phyloP scores from a whole-genome alignment of 2,888 invertebrate species.

The Mayetiola destructor region DNA sequence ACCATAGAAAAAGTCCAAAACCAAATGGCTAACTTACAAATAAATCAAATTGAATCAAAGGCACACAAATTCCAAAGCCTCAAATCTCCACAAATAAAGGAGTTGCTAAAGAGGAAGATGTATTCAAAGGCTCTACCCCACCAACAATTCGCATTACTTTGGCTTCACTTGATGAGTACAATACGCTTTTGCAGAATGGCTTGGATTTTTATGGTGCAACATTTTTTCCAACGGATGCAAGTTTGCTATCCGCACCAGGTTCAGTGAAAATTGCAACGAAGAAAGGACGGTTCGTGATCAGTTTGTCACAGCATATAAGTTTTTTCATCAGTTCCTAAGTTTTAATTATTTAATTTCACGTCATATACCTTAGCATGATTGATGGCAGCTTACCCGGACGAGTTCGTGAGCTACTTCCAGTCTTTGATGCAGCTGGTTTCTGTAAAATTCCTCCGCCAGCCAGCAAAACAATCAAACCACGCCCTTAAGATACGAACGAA shows the following conservation, averaged over 20 bases:
- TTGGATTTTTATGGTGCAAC: constrained; percentile 79
- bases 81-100: constrained; percentile 31
- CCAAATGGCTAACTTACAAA: not conserved
- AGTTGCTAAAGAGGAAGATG: constrained; percentile 37
- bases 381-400: constrained; percentile 54
- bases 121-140: constrained; percentile 39
- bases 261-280: constrained; percentile 44
- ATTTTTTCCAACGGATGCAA: constrained; percentile 71
- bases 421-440: constrained; percentile 76
- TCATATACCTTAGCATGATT: constrained; percentile 40
- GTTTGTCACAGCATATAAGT: too few relatives aligned
- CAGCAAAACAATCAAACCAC: constrained; percentile 57
- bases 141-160: constrained; percentile 58
- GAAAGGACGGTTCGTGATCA: constrained; percentile 28
- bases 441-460: constrained; percentile 67
- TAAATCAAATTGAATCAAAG: constrained; percentile 23
- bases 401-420: constrained; percentile 59
- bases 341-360: not conserved
- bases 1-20: not conserved
- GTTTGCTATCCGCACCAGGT: constrained; percentile 48
- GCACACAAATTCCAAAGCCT: constrained; percentile 37
- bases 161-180: constrained; percentile 61
- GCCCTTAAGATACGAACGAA: constrained; percentile 18
- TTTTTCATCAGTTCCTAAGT: not conserved
- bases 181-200: constrained; percentile 65